Base-by-base conservation (phyloP, 2,888 invertebrate species). In the Phengaris arion region DNA sequence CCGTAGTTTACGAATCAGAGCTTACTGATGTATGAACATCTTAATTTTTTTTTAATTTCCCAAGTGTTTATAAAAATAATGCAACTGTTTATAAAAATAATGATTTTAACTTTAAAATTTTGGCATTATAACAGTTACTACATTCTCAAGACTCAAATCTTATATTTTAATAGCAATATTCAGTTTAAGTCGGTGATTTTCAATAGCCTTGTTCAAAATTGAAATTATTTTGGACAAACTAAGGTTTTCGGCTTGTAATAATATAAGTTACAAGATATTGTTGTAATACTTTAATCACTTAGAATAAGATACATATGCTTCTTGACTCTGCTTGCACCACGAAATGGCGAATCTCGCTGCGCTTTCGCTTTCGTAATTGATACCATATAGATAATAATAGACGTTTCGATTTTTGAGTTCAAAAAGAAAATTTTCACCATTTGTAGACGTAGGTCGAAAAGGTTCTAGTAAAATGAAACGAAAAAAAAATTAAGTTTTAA, bases 221-320 rank as follows among this genome's bases (percentile, higher is more conserved):
- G n/a, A 51, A 51, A 12, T 64, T 22, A 3, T 64, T 64, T 22
- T 9, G 48, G 70, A 70, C 70, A 54, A 72, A 35, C 35, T 54
- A 54, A 35, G 35, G 54, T 72, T 70, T 48, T 70, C 15, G n/a
- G 51, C 48, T 64, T 64, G 22, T 51, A 69, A n/a, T 69, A 70
- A 51, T 70, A 15, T 70, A 51, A 51, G 70, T 22, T 15, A 51
- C 15, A 51, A 70, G 8, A 70, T 70, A 48, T 70, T 51, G 51
- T 70, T 70, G 15, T 22, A 51, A 70, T 48, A 70, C 51, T 70
- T 48, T 70, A 69, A 15, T 51, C 22, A 51, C 45, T 7, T 69
- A 70, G n/a, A 51, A 51, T 70, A 70, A 70, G 70, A 70, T 52
- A 64, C 15, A 35, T 35, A 13, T 64, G 35, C 64, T 64, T 64